Evolutionary conservation across 2,797 vertebrate species (phyloP).

Genomic region (Philypnodon macrostomus): DNA sequence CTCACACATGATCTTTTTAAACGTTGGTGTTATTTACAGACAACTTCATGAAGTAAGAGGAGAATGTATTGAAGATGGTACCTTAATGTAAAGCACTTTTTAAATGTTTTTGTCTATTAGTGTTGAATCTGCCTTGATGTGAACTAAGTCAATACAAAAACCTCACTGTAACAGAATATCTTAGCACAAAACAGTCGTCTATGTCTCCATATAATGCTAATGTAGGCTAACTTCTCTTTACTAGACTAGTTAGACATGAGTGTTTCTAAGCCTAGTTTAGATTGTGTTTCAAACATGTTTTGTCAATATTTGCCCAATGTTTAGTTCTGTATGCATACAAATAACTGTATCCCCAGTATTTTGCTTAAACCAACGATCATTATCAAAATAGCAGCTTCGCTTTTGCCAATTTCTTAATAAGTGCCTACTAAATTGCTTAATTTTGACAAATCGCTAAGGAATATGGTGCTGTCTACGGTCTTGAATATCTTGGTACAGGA

Average conservation of each 20-base stretch:
- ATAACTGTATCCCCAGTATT: conserved; percentile 29
- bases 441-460: conserved; percentile 62
- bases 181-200: conserved; percentile 42
- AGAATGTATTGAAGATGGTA: conserved; percentile 76
- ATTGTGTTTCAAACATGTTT: conserved; percentile 38
- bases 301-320: conserved; percentile 28
- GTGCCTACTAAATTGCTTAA: conserved; percentile 74
- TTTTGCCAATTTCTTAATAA: conserved; percentile 66
- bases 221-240: conserved; percentile 29
- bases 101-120: conserved; percentile 60
- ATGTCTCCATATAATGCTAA: conserved; percentile 37
- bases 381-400: conserved; percentile 43
- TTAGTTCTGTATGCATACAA: conserved; percentile 39
- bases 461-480: conserved; percentile 59
- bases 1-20: conserved; percentile 51
- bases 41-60: conserved; percentile 54
- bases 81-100: conserved; percentile 79
- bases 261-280: conserved; percentile 32
- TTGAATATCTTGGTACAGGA: conserved; percentile 16
- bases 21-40: conserved; percentile 60
- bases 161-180: conserved; percentile 16
- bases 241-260: conserved; percentile 34
- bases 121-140: too few species aligned
- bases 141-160: conserved; percentile 35
- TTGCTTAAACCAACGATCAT: conserved; percentile 26